Conservation (phyloP, 1,140 invertebrate genomes). For the Alviniconcha marisindica region DNA sequence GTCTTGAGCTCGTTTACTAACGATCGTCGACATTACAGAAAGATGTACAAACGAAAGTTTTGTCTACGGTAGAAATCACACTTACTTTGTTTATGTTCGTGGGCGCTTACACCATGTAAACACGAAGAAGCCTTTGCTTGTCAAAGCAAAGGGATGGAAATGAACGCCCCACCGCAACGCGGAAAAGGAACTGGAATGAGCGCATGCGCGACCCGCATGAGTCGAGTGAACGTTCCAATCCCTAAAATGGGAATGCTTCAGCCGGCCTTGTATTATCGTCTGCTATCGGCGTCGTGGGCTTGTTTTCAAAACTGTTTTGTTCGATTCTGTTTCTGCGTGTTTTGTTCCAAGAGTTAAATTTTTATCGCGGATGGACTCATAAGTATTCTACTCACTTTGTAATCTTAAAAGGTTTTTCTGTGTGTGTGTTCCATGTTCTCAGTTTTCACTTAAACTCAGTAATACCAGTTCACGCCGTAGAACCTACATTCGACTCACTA, state of each 20-base stretch:
- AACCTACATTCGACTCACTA: too few species aligned
- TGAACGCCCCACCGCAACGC: conserved; percentile 41
- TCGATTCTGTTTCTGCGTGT: too few species aligned
- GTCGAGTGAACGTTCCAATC: conserved; percentile 31
- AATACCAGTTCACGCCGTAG: too few species aligned
- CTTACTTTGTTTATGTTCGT: conserved; percentile 22
- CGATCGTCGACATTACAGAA: not conserved
- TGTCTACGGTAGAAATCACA: not conserved
- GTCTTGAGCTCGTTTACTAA: not conserved
- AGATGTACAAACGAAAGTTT: not conserved
- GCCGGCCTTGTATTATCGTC: conserved; percentile 22
- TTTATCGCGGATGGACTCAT: too few species aligned
- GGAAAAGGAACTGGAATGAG: conserved; percentile 29
- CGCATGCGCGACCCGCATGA: conserved; percentile 35
- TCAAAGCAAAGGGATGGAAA: conserved; percentile 15
- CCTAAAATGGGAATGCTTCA: conserved; percentile 38
- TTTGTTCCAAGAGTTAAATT: too few species aligned
- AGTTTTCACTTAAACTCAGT: too few species aligned
- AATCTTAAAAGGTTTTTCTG: too few species aligned
- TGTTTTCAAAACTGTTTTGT: too few species aligned
- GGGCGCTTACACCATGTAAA: conserved; percentile 5
- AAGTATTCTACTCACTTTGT: too few species aligned
- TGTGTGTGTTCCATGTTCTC: too few species aligned
- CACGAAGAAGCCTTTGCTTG: conserved; percentile 27
- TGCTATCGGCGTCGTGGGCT: not conserved